Evolutionary conservation across 2,797 vertebrate genomes (phyloP), one percentile per base, ranked within the genome.

Genomic region (Ambastaia sidthimunki): DNA sequence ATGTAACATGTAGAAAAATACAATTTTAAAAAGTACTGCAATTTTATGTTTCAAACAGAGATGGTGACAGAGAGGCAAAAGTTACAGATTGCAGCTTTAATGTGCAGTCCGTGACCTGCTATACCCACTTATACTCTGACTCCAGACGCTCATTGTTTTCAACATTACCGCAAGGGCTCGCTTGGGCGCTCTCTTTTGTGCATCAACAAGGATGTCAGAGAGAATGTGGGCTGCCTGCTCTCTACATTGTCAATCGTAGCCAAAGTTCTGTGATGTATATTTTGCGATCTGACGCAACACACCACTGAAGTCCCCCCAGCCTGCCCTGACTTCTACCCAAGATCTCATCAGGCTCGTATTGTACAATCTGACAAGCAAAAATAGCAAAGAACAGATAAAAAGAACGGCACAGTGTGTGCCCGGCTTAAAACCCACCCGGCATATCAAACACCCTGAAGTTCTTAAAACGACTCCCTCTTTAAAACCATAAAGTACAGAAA

Each of bases 401-500:
- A 28, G 28, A 31, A 62, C 25, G 15, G 25, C 4, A 31, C 48
- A 28, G 12, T 28, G 59, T 7, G 48, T 60, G 57, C 37, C 37
- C 59, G 0, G 25, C 12, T 2, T 28, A 13, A 28, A 31, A 65
- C 31, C 18, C 31, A 37, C 18, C 31, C 16, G 19, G 37, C 19
- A 48, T 31, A 72, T 72, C 31, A 66, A 23, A 41, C 1, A 66
- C 70, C 71, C 19, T 16, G 44, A 23, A n/a, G 52, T 70, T 71
- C 68, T 52, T 60, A 76, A 81, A 74, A 80, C 72, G 60, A 81
- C 78, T 76, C 57, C 48, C 75, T 67, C 48, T 68, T 67, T 28
- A 55, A 71, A 82, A 50, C 71, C 74, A 81, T 80, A 82, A 84
- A 84, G 70, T 74, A 71, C 67, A 67, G 82, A 81, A 74, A 70